Evolutionary conservation across 2,888 invertebrate species (phyloP), one percentile per base, ranked within the genome.

Genomic region (Lypha dubia): DNA sequence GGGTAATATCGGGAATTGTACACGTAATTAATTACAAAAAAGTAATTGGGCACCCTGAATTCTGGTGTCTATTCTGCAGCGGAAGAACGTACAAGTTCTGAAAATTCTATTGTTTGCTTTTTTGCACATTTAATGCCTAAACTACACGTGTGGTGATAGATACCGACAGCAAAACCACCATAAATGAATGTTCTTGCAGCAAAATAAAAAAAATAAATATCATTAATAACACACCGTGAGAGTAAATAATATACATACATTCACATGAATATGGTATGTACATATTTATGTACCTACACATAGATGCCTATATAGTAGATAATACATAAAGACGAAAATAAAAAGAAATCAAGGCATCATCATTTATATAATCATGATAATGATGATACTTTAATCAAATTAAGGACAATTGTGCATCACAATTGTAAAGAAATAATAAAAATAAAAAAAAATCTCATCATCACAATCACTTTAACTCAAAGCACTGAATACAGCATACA

Each of bases 271-370:
- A 56, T 44, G 3, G 2, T 28, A 28, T 28, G 28, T 58, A 13
- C 24, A 56, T 28, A n/a, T n/a, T n/a, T n/a, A n/a, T n/a, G n/a
- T n/a, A n/a, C n/a, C n/a, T n/a, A n/a, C n/a, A n/a, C n/a, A n/a
- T n/a, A n/a, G n/a, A n/a, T n/a, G n/a, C n/a, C n/a, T n/a, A n/a
- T n/a, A 5, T n/a, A 35, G 8, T 1, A 35, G 7, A 6, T 35
- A 62, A 41, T 15, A 41, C 15, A 17, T 41, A 49, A 74, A 63
- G 68, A 56, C 51, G 35, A 77, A 82, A 76, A 71, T 70, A 56
- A 74, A 68, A 70, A 79, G 17, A 73, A 73, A 79, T 71, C 83
- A 81, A 83, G 74, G 77, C 79, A 84, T 82, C 79, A 84, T 82
- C 75, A 35, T 74, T 60, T 38, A 68, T 73, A 63, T 63, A 35